Conservation (phyloP, 92 coral and sea anemone genomes). For the Zoanthus sansibaricus region DNA sequence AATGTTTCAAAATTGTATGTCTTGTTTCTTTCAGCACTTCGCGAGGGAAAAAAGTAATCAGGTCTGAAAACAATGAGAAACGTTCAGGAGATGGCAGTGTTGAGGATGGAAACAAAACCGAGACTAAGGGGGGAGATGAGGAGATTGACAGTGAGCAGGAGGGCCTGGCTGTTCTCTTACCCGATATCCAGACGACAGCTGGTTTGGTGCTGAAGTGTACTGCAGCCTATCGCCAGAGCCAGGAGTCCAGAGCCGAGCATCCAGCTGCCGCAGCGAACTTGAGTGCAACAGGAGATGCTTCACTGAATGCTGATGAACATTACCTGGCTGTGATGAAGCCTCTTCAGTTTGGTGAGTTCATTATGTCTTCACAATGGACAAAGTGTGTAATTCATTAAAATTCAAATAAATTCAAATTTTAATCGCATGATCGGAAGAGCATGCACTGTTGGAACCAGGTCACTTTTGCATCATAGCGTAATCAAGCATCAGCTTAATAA, state of each 20-base stretch:
- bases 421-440: too few species aligned
- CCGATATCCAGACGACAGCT: conserved; percentile 96
- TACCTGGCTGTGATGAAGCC: conserved; percentile 88
- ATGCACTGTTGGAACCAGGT: too few species aligned
- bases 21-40: conserved; percentile 4
- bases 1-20: not conserved
- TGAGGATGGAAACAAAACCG: conserved; percentile 24
- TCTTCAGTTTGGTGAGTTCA: conserved; percentile 92
- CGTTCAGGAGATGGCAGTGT: conserved; percentile 23
- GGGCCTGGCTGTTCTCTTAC: conserved; percentile 90
- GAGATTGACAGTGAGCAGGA: conserved; percentile 90
- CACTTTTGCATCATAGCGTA: too few species aligned
- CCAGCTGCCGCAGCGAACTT: conserved; percentile 15
- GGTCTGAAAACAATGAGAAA: conserved; percentile 47
- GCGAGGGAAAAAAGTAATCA: conserved; percentile 35
- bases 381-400: too few species aligned
- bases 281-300: conserved; percentile 28
- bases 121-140: conserved; percentile 51
- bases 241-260: conserved; percentile 60
- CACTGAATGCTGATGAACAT: conserved; percentile 80
- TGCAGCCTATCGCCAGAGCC: conserved; percentile 69
- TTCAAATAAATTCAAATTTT: too few species aligned
- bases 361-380: not conserved
- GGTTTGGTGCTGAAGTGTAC: conserved; percentile 71
- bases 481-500: too few species aligned